Evolutionary conservation across 2,797 vertebrate species (phyloP).

Genomic region (Mormyrus hasselquistii): DNA sequence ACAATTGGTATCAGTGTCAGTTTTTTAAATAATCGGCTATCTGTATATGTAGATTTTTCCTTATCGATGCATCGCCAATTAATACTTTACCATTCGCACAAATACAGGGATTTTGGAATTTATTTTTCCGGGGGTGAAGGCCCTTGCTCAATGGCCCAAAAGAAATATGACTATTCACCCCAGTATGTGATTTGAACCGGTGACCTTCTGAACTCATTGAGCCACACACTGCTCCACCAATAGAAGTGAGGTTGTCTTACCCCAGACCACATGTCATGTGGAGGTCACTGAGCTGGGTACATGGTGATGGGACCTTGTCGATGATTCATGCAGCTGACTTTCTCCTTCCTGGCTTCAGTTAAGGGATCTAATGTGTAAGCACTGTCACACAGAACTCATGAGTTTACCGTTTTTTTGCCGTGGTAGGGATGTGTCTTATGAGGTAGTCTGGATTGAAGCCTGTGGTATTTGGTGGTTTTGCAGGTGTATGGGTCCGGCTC

Average conservation of each 20-base stretch:
- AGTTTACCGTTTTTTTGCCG: not conserved
- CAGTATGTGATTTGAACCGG: not conserved
- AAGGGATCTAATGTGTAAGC: not conserved
- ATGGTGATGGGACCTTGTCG: not conserved
- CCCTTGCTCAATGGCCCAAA: not conserved
- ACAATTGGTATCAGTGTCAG: not conserved
- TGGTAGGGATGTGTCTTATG: not conserved
- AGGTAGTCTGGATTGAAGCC: not conserved
- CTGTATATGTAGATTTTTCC: not conserved
- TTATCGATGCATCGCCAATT: not conserved
- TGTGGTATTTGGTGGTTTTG: conserved; percentile 10
- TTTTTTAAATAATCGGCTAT: not conserved
- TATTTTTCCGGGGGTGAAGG: not conserved
- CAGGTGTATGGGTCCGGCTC: conserved; percentile 93
- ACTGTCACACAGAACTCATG: not conserved
- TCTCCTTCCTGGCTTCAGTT: not conserved
- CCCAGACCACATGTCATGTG: not conserved
- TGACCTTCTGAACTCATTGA: not conserved
- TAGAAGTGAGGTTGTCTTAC: not conserved
- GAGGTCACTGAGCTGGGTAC: not conserved
- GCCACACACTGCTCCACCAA: not conserved
- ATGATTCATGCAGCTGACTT: not conserved
- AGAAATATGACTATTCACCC: not conserved
- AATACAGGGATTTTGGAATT: not conserved
- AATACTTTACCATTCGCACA: not conserved